Evolutionary conservation across 2,888 invertebrate genomes (phyloP).

Genomic region (Vanessa cardui): DNA sequence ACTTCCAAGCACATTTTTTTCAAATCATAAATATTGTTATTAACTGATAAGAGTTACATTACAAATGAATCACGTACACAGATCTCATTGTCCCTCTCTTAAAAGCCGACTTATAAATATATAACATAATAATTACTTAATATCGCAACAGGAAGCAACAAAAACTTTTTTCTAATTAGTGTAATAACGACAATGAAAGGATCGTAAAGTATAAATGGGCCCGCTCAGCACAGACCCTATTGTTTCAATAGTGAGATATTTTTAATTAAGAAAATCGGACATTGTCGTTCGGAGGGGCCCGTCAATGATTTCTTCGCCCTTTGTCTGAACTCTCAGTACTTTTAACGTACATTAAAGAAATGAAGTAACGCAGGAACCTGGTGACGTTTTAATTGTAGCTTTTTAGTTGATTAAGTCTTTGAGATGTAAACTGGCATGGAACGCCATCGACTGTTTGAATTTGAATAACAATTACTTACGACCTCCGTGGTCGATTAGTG

Average conservation of each 20-base stretch:
- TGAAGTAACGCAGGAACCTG: slow-evolving; percentile 32
- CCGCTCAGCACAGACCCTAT: slow-evolving; percentile 41
- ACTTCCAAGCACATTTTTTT: no score
- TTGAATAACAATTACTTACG: slow-evolving; percentile 9
- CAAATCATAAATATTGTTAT: no score
- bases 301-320: slow-evolving; percentile 64
- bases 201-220: slow-evolving; percentile 40
- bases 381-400: slow-evolving; percentile 35
- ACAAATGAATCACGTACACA: no score
- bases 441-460: slow-evolving; percentile 7
- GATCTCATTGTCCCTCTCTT: no score
- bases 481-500: no score
- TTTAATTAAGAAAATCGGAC: slow-evolving; percentile 79
- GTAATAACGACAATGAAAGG: slow-evolving; percentile 26
- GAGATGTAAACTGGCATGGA: slow-evolving; percentile 8
- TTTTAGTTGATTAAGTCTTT: slow-evolving; percentile 46
- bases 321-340: slow-evolving; percentile 53
- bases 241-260: slow-evolving; percentile 72
- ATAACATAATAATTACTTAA: not conserved
- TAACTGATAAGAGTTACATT: no score
- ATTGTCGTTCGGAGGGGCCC: slow-evolving; percentile 54
- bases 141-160: not conserved
- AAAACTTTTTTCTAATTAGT: slow-evolving; percentile 21
- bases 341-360: slow-evolving; percentile 35
- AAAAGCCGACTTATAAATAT: no score